Base-by-base conservation (phyloP, 2,113 vertebrate species). In the Cygnus buccinator region DNA sequence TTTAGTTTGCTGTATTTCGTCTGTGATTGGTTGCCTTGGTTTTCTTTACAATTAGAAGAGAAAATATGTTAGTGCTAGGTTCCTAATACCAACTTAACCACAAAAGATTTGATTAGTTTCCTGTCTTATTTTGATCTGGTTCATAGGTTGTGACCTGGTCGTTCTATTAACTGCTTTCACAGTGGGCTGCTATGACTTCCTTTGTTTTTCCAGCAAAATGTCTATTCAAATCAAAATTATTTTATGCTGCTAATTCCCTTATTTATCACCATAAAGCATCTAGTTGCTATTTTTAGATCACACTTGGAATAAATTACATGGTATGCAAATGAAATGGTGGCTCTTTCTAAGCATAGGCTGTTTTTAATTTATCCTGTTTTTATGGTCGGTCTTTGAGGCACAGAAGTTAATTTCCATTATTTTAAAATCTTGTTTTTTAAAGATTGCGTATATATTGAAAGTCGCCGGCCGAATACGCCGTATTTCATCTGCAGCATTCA, bases 401-500 rank as follows among this genome's bases (percentile, higher is more conserved):
- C 92, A 90, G 58, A 96, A 90, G 88, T 81, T 96, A 96, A 97
- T 96, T 96, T 29, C 94, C 92, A 55, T 95, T 97, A 55, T 98
- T 97, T 83, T 83, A 91, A 94, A 96, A 83, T 95, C 89, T 97
- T 91, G 31, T 87, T 87, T 98, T 98, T 98, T 85, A 91, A 97
- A 99, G 99, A 99, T 99, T 99, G 99, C 98, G 99, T 99, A 95
- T 99, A 99, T 97, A 99, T 99, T 94, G 99, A 99, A 97, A 99
- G 99, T 87, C 99, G 99, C 76, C 98, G 99, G 91, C 99, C 99
- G 96, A 99, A 99, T 97, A 99, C 99, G 46, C 99, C 99, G 43
- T 99, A 99, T 98, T 99, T 99, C 99, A 99, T 99, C 98, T 99
- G 99, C 99, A 99, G 99, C 98, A 99, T 99, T 98, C 99, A 99